These are phyloP conservation scores for Brachyptera risi DNA, from an alignment of 2,888 invertebrate species.

Conservation along the genomic window DNA sequence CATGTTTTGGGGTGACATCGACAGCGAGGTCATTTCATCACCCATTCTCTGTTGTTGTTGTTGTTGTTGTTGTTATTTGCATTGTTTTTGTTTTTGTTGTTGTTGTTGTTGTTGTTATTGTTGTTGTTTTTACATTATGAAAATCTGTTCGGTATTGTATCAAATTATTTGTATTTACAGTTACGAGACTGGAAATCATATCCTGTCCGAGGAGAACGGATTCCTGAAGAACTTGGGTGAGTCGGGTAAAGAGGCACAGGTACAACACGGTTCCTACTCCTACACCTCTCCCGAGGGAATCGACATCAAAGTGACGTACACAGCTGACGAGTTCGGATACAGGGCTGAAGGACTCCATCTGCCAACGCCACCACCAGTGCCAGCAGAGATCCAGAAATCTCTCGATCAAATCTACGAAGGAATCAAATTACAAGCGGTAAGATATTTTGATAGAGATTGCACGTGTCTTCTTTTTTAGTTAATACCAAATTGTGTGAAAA, in stretches of 20 bases:
- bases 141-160: too few relatives aligned
- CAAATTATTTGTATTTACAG: too few relatives aligned
- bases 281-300: constrained; percentile 65
- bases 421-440: constrained; percentile 62
- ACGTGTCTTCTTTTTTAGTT: too few relatives aligned
- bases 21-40: too few relatives aligned
- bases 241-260: constrained; percentile 33
- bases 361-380: constrained; percentile 79
- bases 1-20: too few relatives aligned
- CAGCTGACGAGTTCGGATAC: constrained; percentile 80
- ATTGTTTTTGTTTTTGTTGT: too few relatives aligned
- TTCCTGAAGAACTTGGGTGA: constrained; percentile 58
- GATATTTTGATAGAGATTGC: neutral
- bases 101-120: too few relatives aligned
- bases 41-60: too few relatives aligned
- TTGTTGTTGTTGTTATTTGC: too few relatives aligned
- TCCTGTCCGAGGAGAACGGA: constrained; percentile 73
- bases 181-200: constrained; percentile 81
- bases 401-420: constrained; percentile 82
- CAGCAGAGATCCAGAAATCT: constrained; percentile 81
- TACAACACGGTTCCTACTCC: constrained; percentile 60
- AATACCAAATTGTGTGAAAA: too few relatives aligned
- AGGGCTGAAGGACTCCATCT: constrained; percentile 76
- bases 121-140: too few relatives aligned
- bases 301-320: constrained; percentile 45